Evolutionary conservation across 2,797 vertebrate species (phyloP), one percentile per base, ranked within the genome.

Genomic region (Phyllotis vaccarum): DNA sequence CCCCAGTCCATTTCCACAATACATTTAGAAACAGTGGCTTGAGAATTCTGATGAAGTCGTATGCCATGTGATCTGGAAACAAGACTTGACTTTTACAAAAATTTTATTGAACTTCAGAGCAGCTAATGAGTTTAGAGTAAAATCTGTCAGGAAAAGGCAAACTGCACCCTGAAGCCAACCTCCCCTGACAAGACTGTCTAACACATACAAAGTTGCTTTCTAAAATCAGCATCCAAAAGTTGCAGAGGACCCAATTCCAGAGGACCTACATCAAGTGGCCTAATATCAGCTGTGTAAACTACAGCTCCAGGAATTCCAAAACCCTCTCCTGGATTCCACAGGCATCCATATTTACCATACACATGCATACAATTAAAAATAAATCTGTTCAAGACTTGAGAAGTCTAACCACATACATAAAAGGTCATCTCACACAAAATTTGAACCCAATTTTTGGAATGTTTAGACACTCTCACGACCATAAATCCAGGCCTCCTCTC

Each of bases 21-120:
- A 54, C 13, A 80, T 27, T 96, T 86, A 82, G 6, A 37, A 93
- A 74, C 22, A n/a, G 49, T 40, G 83, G 56, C 83, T 89, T 72
- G 58, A 92, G 72, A 93, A 80, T 66, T 87, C 24, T 72, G 27
- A 34, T 24, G 21, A 70, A 58, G 70, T 54, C 56, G 68, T 29
- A 2, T 60, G 68, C 60, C 34, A 58, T 2, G 68, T n/a, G 52
- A 10, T 87, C 60, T 82, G 91, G 11, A 31, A 91, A 87, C 64
- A 89, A 92, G 86, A 95, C 13, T 88, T 88, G 37, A 46, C 78
- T 91, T 52, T 52, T 22, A 17, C 17, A 58, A n/a, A 86, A 62
- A 94, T 49, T 95, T 27, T 72, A 85, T 80, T 5, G 60, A 49
- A 24, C 88, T 85, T 93, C 87, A 70, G 72, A 91, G 89, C 6